Percentiles rank a stretch among this genome's conserved stretches.
phyloP scores from a whole-genome alignment of 2,888 invertebrate species.

The Platypus cylindrus region DNA sequence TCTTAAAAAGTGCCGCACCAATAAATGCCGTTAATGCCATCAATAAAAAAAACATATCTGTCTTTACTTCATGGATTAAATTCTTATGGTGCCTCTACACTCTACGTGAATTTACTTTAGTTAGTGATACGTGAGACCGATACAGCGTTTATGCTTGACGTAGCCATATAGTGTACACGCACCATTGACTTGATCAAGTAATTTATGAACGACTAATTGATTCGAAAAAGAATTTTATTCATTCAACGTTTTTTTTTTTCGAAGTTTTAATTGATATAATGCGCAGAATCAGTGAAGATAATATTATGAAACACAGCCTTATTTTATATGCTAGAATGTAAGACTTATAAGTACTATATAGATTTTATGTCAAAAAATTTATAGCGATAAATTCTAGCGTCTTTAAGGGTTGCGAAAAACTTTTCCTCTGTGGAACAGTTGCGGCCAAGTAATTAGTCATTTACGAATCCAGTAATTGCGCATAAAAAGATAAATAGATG shows the following conservation, averaged over 20 bases:
- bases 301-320: slow-evolving; percentile 3
- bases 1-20: slow-evolving; percentile 10
- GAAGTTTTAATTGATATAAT: background rate
- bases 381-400: slow-evolving; percentile 17
- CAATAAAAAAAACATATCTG: too few relatives aligned
- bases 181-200: too few relatives aligned
- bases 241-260: slow-evolving; percentile 1
- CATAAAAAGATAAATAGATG: slow-evolving; percentile 37
- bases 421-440: slow-evolving; percentile 29
- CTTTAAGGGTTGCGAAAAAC: slow-evolving; percentile 29
- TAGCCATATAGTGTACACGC: too few relatives aligned
- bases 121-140: too few relatives aligned
- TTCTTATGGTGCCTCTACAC: too few relatives aligned
- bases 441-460: slow-evolving; percentile 36
- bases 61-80: too few relatives aligned
- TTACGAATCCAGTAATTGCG: slow-evolving; percentile 37
- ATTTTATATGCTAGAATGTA: too few relatives aligned
- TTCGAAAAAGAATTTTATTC: slow-evolving; percentile 2
- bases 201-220: slow-evolving; percentile 6
- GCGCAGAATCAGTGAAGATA: slow-evolving; percentile 2
- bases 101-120: too few relatives aligned
- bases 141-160: too few relatives aligned
- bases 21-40: too few relatives aligned
- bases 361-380: slow-evolving; percentile 15
- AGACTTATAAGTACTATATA: slow-evolving; percentile 10